phyloP scores from a whole-genome alignment of 2,113 vertebrate species.

The Poeciliopsis retropinna region DNA sequence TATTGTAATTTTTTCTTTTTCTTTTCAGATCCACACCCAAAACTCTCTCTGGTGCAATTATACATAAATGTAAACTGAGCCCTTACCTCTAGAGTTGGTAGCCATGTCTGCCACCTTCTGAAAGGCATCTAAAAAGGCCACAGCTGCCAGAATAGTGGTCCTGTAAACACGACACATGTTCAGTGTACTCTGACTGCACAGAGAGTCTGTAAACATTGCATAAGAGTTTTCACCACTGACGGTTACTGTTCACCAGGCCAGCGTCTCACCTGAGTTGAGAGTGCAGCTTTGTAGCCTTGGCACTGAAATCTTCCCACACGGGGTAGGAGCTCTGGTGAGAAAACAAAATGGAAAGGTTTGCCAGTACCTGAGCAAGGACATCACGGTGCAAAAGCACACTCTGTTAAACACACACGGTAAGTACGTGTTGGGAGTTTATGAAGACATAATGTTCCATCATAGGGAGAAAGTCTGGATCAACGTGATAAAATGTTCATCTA shows the following conservation, averaged over 20 bases:
- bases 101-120: conserved; percentile 99
- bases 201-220: conserved; percentile 23
- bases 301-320: conserved; percentile 98
- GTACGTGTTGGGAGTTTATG: background rate
- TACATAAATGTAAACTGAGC: background rate
- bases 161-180: conserved; percentile 72
- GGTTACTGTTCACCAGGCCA: background rate
- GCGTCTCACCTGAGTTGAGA: conserved; percentile 94
- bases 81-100: conserved; percentile 95
- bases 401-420: conserved; percentile 5
- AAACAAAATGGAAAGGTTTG: conserved; percentile 1
- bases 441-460: conserved; percentile 20
- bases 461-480: background rate
- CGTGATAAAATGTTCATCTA: background rate
- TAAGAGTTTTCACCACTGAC: conserved; percentile 10
- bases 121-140: conserved; percentile 98
- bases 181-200: background rate
- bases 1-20: background rate
- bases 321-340: conserved; percentile 92
- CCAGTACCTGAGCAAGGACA: conserved; percentile 12
- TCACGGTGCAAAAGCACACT: background rate
- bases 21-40: background rate
- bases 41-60: no score
- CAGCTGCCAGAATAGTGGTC: conserved; percentile 94
- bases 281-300: conserved; percentile 97